Evolutionary conservation across 2,113 vertebrate species (phyloP).

Genomic region (Xiphorhynchus elegans): DNA sequence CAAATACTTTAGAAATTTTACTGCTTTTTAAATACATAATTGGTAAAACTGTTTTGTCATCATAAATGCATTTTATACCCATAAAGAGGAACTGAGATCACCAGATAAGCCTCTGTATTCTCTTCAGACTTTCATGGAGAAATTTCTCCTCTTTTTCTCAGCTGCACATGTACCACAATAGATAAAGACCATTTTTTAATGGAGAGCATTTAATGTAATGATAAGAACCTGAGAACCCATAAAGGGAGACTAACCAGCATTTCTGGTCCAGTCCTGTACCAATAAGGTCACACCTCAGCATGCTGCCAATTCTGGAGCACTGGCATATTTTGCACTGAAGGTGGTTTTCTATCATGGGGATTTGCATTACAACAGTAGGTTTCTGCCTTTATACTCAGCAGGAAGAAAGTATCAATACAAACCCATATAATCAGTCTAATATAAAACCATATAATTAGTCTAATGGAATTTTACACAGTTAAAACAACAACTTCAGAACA

Average conservation of each 20-base stretch:
- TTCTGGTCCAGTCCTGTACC: background rate
- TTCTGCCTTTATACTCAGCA: background rate
- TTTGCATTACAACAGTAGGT: background rate
- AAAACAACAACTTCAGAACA: background rate
- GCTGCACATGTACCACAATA: background rate
- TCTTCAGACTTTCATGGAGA: background rate
- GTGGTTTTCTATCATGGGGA: background rate
- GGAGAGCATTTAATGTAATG: background rate
- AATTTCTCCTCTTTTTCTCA: background rate
- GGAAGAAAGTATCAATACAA: background rate
- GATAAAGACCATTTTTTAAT: background rate
- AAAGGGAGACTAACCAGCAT: background rate
- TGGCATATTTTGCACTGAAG: background rate
- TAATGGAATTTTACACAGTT: background rate
- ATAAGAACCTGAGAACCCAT: background rate
- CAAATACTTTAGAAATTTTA: background rate
- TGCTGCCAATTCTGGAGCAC: background rate
- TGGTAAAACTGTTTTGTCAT: background rate
- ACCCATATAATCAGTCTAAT: background rate
- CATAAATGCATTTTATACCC: background rate
- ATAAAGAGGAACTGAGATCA: background rate
- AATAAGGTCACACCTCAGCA: background rate
- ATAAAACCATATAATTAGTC: background rate
- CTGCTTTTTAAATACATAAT: background rate
- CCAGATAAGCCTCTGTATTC: background rate